phyloP scores from a whole-genome alignment of 2,888 invertebrate genomes.

The Myathropa florea region DNA sequence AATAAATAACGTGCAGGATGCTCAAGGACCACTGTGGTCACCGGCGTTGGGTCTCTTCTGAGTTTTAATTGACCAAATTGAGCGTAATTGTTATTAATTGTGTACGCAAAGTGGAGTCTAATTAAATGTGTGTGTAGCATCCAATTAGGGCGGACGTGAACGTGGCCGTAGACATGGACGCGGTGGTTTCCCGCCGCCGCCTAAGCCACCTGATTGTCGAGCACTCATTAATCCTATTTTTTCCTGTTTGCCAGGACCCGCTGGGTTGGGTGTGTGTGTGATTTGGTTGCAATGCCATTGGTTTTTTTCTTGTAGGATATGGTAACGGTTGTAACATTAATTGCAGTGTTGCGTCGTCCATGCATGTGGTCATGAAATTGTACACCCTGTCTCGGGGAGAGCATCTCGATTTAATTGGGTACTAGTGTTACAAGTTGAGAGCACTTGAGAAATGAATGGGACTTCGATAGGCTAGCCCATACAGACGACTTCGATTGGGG shows the following conservation, averaged over 20 bases:
- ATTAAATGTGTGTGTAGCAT: constrained; percentile 58
- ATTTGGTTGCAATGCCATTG: background rate
- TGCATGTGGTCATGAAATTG: constrained; percentile 51
- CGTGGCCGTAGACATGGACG: constrained; percentile 17
- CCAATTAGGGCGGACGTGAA: constrained; percentile 55
- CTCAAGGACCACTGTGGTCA: constrained; percentile 12
- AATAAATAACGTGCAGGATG: constrained; percentile 42
- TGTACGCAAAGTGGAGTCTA: constrained; percentile 64
- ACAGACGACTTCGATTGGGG: constrained; percentile 9
- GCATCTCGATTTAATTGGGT: constrained; percentile 59
- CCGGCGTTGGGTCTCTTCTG: constrained; percentile 36
- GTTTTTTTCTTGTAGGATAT: constrained; percentile 42
- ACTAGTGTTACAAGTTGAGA: constrained; percentile 24
- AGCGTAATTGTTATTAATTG: constrained; percentile 70
- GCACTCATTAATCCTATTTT: constrained; percentile 44
- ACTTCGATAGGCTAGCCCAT: background rate
- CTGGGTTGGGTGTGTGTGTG: background rate
- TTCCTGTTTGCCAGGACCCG: constrained; percentile 24
- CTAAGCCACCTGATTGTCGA: constrained; percentile 40
- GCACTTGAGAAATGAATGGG: constrained; percentile 53
- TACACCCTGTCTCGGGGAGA: constrained; percentile 20
- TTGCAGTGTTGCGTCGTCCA: constrained; percentile 44
- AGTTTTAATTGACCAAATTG: constrained; percentile 67
- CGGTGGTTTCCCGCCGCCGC: background rate
- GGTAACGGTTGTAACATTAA: constrained; percentile 50